Evolutionary conservation across 2,113 vertebrate genomes (phyloP).

Genomic region (Pyrgilauda ruficollis): DNA sequence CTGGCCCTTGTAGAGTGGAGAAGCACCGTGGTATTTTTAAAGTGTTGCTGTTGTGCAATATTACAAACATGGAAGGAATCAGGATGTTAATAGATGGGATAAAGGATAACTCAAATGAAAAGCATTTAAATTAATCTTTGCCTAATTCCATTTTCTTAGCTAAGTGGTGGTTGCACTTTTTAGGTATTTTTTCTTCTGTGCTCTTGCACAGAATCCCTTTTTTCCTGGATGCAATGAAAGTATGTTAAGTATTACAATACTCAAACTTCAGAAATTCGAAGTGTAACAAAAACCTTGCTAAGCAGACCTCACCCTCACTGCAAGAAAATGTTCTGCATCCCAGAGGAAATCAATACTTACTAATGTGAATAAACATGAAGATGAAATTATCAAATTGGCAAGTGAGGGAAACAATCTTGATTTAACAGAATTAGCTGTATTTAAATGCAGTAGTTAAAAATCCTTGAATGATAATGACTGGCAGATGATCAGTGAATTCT

Average conservation of each 20-base stretch:
- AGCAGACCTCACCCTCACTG: not conserved
- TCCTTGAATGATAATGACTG: not conserved
- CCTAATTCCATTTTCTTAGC: not conserved
- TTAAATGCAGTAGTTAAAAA: constrained; percentile 10
- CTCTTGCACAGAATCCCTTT: not conserved
- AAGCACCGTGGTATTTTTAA: not conserved
- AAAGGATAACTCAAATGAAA: not conserved
- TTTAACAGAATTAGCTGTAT: not conserved
- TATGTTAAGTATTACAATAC: not conserved
- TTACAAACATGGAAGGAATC: not conserved
- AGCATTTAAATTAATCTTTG: not conserved
- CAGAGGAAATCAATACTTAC: not conserved
- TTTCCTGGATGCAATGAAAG: not conserved
- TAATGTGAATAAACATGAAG: not conserved
- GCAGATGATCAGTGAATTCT: not conserved
- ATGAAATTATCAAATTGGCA: not conserved
- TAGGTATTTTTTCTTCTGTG: not conserved
- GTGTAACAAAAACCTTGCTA: not conserved
- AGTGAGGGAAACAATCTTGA: not conserved
- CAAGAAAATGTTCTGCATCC: not conserved
- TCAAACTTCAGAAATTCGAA: not conserved
- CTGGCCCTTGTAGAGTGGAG: not conserved
- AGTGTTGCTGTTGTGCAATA: not conserved
- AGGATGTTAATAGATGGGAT: not conserved
- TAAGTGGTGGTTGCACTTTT: not conserved